Conservation (phyloP, 2,797 vertebrate species). For the Xyrichtys novacula region DNA sequence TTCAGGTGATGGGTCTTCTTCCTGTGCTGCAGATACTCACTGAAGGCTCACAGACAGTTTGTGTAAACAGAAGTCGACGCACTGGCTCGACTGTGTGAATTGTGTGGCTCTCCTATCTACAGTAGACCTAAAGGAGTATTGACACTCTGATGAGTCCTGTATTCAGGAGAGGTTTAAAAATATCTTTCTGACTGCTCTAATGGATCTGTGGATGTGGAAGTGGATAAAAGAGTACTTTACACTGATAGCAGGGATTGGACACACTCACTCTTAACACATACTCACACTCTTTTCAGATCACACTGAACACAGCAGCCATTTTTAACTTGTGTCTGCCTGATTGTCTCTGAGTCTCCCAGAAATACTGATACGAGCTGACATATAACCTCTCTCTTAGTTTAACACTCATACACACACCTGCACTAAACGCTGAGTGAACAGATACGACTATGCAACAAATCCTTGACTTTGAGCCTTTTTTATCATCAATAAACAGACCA, state of each 20-base stretch:
- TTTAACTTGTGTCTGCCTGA: slow-evolving; percentile 58
- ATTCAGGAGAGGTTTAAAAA: slow-evolving; percentile 50
- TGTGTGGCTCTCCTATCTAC: background rate
- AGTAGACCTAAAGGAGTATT: slow-evolving; percentile 3
- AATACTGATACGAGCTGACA: slow-evolving; percentile 36
- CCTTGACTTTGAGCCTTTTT: no score
- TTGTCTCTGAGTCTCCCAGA: slow-evolving; percentile 31
- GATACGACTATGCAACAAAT: no score
- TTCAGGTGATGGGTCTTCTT: no score
- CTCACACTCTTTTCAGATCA: slow-evolving; percentile 24
- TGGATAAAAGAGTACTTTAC: slow-evolving; percentile 48
- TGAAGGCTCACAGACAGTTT: no score
- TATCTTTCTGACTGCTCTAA: slow-evolving; percentile 53
- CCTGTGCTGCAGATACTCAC: no score
- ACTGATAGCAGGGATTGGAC: slow-evolving; percentile 36
- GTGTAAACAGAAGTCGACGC: background rate
- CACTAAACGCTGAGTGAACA: no score
- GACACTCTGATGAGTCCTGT: slow-evolving; percentile 8
- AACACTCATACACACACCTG: background rate
- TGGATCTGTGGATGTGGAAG: slow-evolving; percentile 62
- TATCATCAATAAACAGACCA: no score
- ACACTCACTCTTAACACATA: slow-evolving; percentile 1
- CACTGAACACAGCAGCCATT: slow-evolving; percentile 57
- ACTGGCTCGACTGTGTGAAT: no score
- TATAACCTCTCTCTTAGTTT: background rate